These are phyloP conservation scores for Centroberyx gerrardi DNA, from an alignment of 2,797 vertebrate genomes.

Conservation along the genomic window DNA sequence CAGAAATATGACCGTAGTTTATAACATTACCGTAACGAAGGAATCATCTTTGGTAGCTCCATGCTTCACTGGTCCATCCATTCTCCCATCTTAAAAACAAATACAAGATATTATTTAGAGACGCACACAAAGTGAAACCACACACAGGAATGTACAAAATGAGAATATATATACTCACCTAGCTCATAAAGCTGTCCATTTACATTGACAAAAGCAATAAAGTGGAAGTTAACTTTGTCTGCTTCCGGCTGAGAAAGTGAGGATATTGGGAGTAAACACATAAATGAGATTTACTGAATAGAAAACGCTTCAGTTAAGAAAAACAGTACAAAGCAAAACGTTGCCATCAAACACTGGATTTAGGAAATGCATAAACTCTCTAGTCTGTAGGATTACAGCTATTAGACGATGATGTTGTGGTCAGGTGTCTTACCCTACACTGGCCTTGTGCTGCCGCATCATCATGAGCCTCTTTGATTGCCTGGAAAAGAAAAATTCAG, in stretches of 20 bases:
- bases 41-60: slow-evolving; percentile 88
- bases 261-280: background rate
- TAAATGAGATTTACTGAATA: background rate
- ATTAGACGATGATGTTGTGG: background rate
- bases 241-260: slow-evolving; percentile 87
- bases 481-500: slow-evolving; percentile 77
- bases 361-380: background rate
- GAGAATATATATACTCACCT: slow-evolving; percentile 82
- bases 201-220: slow-evolving; percentile 93
- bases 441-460: slow-evolving; percentile 92
- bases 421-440: slow-evolving; percentile 88
- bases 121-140: background rate
- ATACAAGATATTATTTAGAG: background rate
- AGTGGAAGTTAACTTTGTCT: slow-evolving; percentile 95
- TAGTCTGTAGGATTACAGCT: background rate
- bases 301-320: background rate
- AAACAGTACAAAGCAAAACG: background rate
- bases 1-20: background rate
- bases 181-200: slow-evolving; percentile 94
- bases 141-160: background rate
- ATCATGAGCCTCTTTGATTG: slow-evolving; percentile 91
- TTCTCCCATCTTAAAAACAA: slow-evolving; percentile 89
- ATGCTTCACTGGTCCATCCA: slow-evolving; percentile 92
- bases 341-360: background rate
- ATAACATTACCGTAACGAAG: slow-evolving; percentile 88